Evolutionary conservation across 1,140 invertebrate species (phyloP).

Genomic region (Uloborus diversus): DNA sequence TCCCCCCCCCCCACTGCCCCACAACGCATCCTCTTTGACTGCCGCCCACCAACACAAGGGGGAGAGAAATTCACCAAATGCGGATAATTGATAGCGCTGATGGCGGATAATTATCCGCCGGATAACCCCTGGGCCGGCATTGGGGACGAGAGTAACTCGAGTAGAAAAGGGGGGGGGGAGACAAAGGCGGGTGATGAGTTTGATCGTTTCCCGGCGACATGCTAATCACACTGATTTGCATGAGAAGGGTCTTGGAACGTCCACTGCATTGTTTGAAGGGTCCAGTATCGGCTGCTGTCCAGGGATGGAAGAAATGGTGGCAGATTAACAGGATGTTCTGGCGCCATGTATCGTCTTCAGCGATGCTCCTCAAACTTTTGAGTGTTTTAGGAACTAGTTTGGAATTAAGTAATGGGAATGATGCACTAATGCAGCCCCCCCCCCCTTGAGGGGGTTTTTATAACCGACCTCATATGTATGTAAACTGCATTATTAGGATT

Average conservation of each 20-base stretch:
- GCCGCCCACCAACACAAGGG: constrained; percentile 2
- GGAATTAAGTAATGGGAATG: no score
- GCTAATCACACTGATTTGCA: constrained; percentile 55
- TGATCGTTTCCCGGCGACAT: constrained; percentile 48
- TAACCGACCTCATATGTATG: no score
- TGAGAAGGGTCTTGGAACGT: constrained; percentile 91
- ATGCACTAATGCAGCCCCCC: neutral
- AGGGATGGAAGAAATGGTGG: no score
- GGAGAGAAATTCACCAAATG: constrained; percentile 42
- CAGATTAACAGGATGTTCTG: no score
- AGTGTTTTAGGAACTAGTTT: no score
- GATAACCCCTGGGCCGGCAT: neutral
- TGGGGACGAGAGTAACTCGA: neutral
- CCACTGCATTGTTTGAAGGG: no score
- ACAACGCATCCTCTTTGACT: neutral
- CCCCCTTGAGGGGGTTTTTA: no score
- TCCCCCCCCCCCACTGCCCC: neutral
- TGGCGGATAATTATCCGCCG: constrained; percentile 53
- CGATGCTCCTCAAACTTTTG: no score
- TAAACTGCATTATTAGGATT: no score
- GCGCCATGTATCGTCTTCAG: no score
- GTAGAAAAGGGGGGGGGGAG: neutral
- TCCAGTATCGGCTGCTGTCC: no score
- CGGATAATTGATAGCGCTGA: constrained; percentile 53
- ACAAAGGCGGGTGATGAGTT: constrained; percentile 28